Evolutionary conservation across 2,113 vertebrate genomes (phyloP).

Genomic region (Burhinus oedicnemus): DNA sequence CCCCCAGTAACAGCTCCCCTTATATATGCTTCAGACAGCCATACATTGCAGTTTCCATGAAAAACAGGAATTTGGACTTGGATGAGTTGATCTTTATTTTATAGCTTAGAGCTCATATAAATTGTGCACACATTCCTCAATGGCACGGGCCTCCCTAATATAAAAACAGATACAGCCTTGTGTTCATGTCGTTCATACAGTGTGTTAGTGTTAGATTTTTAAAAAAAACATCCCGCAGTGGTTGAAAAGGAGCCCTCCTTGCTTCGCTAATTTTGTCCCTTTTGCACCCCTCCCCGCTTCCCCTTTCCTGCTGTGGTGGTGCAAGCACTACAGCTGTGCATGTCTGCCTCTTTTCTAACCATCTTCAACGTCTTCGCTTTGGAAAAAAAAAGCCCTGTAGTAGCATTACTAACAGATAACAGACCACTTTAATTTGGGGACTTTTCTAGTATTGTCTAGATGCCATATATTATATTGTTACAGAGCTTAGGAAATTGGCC

Average conservation of each 20-base stretch:
- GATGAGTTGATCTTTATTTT: constrained; percentile 39
- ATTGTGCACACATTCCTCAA: constrained; percentile 31
- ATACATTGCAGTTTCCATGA: constrained; percentile 55
- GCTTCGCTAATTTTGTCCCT: background rate
- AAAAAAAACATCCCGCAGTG: background rate
- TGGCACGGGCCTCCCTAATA: background rate
- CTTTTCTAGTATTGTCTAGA: background rate
- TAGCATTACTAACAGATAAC: background rate
- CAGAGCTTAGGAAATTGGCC: background rate
- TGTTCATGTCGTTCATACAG: background rate
- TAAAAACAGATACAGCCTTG: constrained; percentile 42
- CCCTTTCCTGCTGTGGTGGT: background rate
- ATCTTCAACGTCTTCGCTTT: background rate
- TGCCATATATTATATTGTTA: background rate
- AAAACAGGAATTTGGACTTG: constrained; percentile 64
- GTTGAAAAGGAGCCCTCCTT: background rate
- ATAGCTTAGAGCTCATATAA: constrained; percentile 28
- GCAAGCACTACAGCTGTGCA: background rate
- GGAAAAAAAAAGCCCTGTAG: background rate
- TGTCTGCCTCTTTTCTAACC: background rate
- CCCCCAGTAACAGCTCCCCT: constrained; percentile 30
- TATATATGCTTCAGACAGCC: constrained; percentile 25
- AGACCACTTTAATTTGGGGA: background rate
- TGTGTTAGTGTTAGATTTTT: background rate
- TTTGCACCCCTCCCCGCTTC: background rate